Base-by-base conservation (phyloP, 2,888 invertebrate genomes). In the Ernsta delagoae region DNA sequence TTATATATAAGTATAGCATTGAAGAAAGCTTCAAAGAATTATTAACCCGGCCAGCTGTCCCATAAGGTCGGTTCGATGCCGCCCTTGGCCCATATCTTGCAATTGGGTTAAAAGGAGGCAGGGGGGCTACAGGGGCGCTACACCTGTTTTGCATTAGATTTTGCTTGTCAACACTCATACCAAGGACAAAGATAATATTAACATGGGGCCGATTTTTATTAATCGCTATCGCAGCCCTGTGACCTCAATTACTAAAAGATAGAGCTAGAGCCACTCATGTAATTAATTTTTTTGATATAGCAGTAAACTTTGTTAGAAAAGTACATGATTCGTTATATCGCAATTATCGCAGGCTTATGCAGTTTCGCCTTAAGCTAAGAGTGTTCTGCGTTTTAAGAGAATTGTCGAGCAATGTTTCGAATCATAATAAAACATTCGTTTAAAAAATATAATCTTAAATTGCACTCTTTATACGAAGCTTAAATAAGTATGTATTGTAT, bases 1-100 rank as follows among this genome's bases (percentile, higher is more conserved):
- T 36, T 5, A 36, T 4, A 4, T 4, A 4, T 36, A 5, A 36
- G 3, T 36, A 4, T 5, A 36, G 41, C 48, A 3, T 56, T 53
- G 54, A 43, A 60, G 9, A 43, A 12, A 60, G 34, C 31, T 39
- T 39, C n/a, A 59, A 54, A 54, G 11, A 5, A 54, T 54, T 24
- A 16, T 43, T 34, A 48, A 67, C 59, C 60, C 11, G 60, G 56
- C 61, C 67, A 67, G 48, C 54, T 67, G 67, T 67, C 53, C 78
- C 77, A 78, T 79, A 77, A 76, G 83, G 82, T 82, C 82, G 80
- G 72, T 71, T 70, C 72, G 70, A 74, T 71, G 73, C 31, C 70
- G 72, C 59, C 72, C 72, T 72, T 72, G 72, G 68, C 70, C 72
- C 56, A 72, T 68, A 72, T 72, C 59, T 78, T 65, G 66, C 72